Evolutionary conservation across 1,140 invertebrate species (phyloP).

Genomic region (Bombus turneri): DNA sequence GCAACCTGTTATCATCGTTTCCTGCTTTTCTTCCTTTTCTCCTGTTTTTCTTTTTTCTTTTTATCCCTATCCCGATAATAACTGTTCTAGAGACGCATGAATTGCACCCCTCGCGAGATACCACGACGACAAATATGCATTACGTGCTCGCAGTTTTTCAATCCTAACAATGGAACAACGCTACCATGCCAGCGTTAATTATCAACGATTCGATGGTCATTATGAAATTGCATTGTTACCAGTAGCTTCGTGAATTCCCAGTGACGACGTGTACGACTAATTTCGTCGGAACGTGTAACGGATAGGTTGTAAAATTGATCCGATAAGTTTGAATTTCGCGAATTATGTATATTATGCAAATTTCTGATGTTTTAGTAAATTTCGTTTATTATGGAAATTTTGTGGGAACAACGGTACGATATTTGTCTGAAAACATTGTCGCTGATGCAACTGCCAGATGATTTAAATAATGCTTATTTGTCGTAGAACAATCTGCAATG

Average conservation of each 20-base stretch:
- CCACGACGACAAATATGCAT: slow-evolving; percentile 38
- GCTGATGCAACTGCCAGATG: neutral
- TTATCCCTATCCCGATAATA: neutral
- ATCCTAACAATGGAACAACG: neutral
- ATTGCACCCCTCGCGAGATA: neutral
- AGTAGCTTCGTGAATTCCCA: neutral
- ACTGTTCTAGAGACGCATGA: slow-evolving; percentile 1
- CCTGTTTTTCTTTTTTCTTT: neutral
- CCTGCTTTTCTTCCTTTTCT: neutral
- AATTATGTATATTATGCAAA: neutral
- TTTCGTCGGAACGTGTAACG: neutral
- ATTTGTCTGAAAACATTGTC: neutral
- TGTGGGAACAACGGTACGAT: neutral
- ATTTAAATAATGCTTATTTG: slow-evolving; percentile 31
- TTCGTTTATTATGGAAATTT: neutral
- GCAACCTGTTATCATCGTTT: neutral
- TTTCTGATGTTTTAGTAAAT: neutral
- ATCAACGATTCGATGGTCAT: neutral
- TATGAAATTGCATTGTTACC: neutral
- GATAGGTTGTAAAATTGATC: neutral
- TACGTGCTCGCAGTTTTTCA: slow-evolving; percentile 2
- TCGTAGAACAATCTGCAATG: neutral
- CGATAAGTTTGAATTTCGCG: neutral
- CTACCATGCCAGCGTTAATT: neutral
- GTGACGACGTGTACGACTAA: neutral